A percentile compares a stretch with the other conserved stretches of the same genome.
Conservation (phyloP, 1,140 invertebrate genomes). For the Panonychus citri region DNA sequence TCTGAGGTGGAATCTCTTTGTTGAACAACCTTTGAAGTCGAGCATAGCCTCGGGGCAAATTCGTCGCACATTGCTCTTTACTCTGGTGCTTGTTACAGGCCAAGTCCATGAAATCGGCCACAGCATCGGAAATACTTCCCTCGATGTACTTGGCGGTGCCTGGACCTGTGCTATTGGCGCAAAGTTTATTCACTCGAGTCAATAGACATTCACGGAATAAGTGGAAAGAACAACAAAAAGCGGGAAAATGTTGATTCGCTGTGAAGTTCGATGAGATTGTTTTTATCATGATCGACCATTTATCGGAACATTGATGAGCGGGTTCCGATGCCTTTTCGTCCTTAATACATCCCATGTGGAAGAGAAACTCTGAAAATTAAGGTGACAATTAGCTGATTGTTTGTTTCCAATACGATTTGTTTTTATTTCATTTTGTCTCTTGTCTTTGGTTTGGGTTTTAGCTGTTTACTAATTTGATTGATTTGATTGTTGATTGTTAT, state of each 20-base stretch:
- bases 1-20: neutral
- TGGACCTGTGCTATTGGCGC: neutral
- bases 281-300: neutral
- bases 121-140: neutral
- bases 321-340: neutral
- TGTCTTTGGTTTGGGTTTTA: too few relatives aligned
- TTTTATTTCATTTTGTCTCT: too few relatives aligned
- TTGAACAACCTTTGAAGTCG: neutral
- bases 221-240: neutral
- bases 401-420: too few relatives aligned
- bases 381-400: too few relatives aligned
- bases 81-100: neutral
- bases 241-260: neutral
- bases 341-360: constrained; percentile 3
- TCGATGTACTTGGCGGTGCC: neutral
- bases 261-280: neutral
- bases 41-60: neutral
- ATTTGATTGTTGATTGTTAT: too few relatives aligned
- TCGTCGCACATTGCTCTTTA: neutral
- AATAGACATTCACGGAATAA: neutral
- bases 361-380: neutral
- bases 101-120: neutral
- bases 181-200: neutral
- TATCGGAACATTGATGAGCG: neutral
- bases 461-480: too few relatives aligned